phyloP scores from a whole-genome alignment of 1,140 invertebrate genomes.

The Trichonephila inaurata region DNA sequence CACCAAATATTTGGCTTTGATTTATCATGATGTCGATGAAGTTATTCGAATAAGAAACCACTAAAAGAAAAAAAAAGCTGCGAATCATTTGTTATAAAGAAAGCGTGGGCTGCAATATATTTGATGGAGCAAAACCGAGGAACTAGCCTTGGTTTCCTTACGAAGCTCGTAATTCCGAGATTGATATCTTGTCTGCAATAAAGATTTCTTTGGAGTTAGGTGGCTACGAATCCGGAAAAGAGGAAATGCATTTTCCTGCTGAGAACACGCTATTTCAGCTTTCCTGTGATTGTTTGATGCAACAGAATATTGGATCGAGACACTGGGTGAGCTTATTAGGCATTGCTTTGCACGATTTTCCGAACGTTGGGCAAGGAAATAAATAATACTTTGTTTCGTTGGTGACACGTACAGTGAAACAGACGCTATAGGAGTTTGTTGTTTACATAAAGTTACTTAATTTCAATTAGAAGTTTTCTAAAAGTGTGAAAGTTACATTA shows the following conservation, averaged over 20 bases:
- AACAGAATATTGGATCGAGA: background rate
- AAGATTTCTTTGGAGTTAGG: background rate
- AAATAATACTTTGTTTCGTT: too few relatives aligned
- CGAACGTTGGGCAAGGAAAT: background rate
- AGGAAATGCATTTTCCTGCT: background rate
- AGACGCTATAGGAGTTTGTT: too few relatives aligned
- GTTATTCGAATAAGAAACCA: background rate
- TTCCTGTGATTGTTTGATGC: constrained; percentile 6
- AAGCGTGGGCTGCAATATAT: constrained; percentile 8
- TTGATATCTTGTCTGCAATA: constrained; percentile 28
- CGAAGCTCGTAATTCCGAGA: constrained; percentile 23
- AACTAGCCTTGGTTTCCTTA: background rate
- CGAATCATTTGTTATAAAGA: background rate
- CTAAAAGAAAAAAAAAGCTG: background rate
- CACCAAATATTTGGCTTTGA: background rate
- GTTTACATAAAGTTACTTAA: too few relatives aligned
- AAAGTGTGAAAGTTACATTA: too few relatives aligned
- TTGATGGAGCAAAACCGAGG: constrained; percentile 4
- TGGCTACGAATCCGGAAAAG: constrained; percentile 2
- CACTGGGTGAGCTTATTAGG: background rate
- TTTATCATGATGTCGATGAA: background rate
- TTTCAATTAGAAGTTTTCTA: too few relatives aligned
- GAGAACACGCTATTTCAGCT: background rate
- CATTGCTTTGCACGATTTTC: background rate
- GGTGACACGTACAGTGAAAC: too few relatives aligned